Conservation (phyloP, 2,113 vertebrate genomes). For the Apeltes quadracus region DNA sequence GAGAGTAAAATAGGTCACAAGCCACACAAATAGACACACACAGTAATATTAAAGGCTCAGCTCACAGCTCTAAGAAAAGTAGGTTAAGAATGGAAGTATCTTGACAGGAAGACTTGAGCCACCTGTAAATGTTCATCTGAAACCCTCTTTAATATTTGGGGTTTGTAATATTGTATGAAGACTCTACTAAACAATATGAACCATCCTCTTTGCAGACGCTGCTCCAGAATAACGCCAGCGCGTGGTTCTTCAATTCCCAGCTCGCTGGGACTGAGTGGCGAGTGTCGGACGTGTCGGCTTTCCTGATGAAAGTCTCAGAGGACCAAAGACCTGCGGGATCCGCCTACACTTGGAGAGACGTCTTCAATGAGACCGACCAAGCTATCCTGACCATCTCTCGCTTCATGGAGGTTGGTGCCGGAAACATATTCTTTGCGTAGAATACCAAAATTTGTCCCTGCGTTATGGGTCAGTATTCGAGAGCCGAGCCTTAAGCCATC, state of each 20-base stretch:
- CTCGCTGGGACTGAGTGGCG: slow-evolving; percentile 86
- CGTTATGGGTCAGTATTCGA: slow-evolving; percentile 44
- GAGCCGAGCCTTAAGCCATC: neutral
- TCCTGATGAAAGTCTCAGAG: slow-evolving; percentile 87
- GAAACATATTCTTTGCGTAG: neutral
- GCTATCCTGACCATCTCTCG: slow-evolving; percentile 90
- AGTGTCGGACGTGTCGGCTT: slow-evolving; percentile 83
- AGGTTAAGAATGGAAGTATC: neutral
- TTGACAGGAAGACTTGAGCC: neutral
- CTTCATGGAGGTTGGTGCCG: slow-evolving; percentile 93
- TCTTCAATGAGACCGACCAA: slow-evolving; percentile 91
- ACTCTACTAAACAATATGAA: neutral
- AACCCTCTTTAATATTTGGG: neutral
- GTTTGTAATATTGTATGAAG: neutral
- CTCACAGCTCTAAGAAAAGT: neutral
- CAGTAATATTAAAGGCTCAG: neutral
- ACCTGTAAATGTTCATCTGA: neutral
- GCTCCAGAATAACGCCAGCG: slow-evolving; percentile 86
- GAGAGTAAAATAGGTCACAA: slow-evolving; percentile 8
- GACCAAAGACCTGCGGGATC: slow-evolving; percentile 76
- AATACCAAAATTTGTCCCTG: neutral
- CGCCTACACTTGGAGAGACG: slow-evolving; percentile 89
- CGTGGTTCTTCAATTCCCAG: slow-evolving; percentile 81
- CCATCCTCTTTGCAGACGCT: slow-evolving; percentile 80
- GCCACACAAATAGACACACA: neutral